phyloP scores from a whole-genome alignment of 2,888 invertebrate genomes.

The Dolichomitus sp. region DNA sequence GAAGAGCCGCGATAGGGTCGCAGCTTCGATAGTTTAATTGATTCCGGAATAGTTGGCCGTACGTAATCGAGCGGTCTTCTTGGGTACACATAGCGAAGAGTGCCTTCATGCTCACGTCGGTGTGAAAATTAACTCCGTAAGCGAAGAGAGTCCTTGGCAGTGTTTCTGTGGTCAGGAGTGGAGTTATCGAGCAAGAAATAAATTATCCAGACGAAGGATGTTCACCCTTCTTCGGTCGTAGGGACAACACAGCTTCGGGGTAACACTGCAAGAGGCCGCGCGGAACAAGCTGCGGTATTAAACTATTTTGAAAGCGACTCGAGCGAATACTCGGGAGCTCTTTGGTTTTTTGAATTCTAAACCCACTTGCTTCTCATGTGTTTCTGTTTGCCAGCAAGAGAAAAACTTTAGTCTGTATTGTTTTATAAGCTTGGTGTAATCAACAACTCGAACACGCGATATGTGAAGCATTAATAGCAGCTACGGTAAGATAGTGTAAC shows the following conservation, averaged over 20 bases:
- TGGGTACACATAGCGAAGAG: slow-evolving; percentile 20
- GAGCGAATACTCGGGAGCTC: slow-evolving; percentile 5
- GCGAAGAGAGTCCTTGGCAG: slow-evolving; percentile 67
- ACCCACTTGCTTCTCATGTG: slow-evolving; percentile 1
- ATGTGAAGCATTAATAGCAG: slow-evolving; percentile 22
- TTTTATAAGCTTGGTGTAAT: slow-evolving; percentile 25
- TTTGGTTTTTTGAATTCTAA: slow-evolving; percentile 17
- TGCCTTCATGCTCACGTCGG: slow-evolving; percentile 34
- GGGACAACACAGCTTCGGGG: slow-evolving; percentile 2
- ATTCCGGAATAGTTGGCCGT: slow-evolving; percentile 82
- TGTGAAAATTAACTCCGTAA: slow-evolving; percentile 59
- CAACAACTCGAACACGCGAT: slow-evolving; percentile 11
- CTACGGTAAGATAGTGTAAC: slow-evolving; percentile 34
- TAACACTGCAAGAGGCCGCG: background rate
- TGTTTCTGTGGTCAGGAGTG: slow-evolving; percentile 76
- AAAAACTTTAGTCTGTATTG: slow-evolving; percentile 12
- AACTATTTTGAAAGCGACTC: slow-evolving; percentile 46
- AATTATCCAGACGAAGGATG: slow-evolving; percentile 79
- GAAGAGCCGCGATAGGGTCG: slow-evolving; percentile 35
- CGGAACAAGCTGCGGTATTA: slow-evolving; percentile 1
- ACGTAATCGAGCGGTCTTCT: slow-evolving; percentile 47
- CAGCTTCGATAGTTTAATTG: slow-evolving; percentile 82
- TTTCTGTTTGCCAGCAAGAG: background rate
- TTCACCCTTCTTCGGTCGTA: slow-evolving; percentile 47
- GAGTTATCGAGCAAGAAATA: slow-evolving; percentile 83